A percentile compares a stretch with the other conserved stretches of the same genome.
phyloP scores from a whole-genome alignment of 2,888 invertebrate genomes.

The Cacoxenus indagator region DNA sequence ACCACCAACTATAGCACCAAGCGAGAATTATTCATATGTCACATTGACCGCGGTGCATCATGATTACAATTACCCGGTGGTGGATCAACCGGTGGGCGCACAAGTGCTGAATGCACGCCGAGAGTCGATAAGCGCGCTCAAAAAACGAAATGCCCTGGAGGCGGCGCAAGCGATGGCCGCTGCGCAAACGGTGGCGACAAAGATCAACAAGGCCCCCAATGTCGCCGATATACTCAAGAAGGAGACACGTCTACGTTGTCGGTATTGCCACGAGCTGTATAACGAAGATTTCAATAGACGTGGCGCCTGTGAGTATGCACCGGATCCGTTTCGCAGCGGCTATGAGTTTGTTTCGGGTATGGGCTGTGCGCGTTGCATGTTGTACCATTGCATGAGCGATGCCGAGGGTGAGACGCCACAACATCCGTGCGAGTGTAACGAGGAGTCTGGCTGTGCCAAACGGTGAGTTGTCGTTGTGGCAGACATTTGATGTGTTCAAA shows the following conservation, averaged over 20 bases:
- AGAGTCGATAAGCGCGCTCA: slow-evolving; percentile 75
- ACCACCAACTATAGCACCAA: slow-evolving; percentile 67
- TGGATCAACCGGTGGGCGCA: slow-evolving; percentile 69
- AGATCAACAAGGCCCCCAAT: slow-evolving; percentile 54
- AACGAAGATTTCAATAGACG: slow-evolving; percentile 86
- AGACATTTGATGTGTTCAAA: not conserved
- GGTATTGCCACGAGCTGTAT: slow-evolving; percentile 87
- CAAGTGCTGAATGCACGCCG: slow-evolving; percentile 70
- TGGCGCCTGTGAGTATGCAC: slow-evolving; percentile 89
- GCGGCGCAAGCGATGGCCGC: slow-evolving; percentile 67
- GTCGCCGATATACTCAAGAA: slow-evolving; percentile 60
- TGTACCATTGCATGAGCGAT: slow-evolving; percentile 95
- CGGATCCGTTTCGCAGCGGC: slow-evolving; percentile 84
- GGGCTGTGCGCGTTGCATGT: slow-evolving; percentile 87
- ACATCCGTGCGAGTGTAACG: slow-evolving; percentile 86
- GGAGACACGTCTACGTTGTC: slow-evolving; percentile 71
- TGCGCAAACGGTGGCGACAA: slow-evolving; percentile 60
- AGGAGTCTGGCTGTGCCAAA: slow-evolving; percentile 81
- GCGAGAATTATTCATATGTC: slow-evolving; percentile 86
- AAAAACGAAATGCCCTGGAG: slow-evolving; percentile 76
- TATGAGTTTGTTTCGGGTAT: slow-evolving; percentile 89
- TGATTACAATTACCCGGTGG: slow-evolving; percentile 87
- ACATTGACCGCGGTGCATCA: slow-evolving; percentile 83
- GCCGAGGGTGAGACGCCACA: slow-evolving; percentile 88
- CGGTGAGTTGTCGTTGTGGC: slow-evolving; percentile 70